Base-by-base conservation (phyloP, 1,140 invertebrate genomes). In the Arctopsyche grandis region DNA sequence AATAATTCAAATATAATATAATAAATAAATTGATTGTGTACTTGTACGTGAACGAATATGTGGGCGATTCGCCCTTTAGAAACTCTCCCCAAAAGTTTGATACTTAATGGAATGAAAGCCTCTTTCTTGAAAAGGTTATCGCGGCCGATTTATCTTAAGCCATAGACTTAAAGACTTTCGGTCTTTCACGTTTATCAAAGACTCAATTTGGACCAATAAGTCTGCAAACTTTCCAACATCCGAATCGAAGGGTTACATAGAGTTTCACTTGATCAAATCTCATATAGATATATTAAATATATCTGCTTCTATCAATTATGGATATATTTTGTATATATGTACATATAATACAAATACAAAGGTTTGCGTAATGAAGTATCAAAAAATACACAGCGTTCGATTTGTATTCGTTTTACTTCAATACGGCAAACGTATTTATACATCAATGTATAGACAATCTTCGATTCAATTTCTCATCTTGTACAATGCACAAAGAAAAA, bases 391-490 rank as follows among this genome's bases (percentile, higher is more conserved):
- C 29, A 1, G 29, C 7, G 29, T 38, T 38, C 29, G 29, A 38
- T 38, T 38, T 38, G 29, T 38, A 38, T 38, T 38, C 29, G 29
- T 38, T 38, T 38, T 38, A 38, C 29, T 38, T 38, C 7, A 38
- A 7, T 7, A 38, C 29, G 7, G 3, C 19, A 66, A 7, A 66
- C 19, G 60, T 16, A 66, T 66, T 16, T 26, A 52, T 52, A 52
- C 16, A 52, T 46, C n/a, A n/a, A 29, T 43, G 29, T 73, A 22
- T 44, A 60, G 26, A 71, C 69, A 69, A 77, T 79, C 78, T 75
- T 79, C 78, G 78, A 79, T 79, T 81, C 81, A 82, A 82, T 82
- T 82, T 82, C 75, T 82, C 81, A 79, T 82, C 78, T 78, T 75
- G 48, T 78, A 79, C 81, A 79, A 73, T 82, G 78, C 78, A 82